Percentiles rank a stretch among this genome's conserved stretches.
phyloP scores from a whole-genome alignment of 2,888 invertebrate genomes.

The Odontocerum albicorne region DNA sequence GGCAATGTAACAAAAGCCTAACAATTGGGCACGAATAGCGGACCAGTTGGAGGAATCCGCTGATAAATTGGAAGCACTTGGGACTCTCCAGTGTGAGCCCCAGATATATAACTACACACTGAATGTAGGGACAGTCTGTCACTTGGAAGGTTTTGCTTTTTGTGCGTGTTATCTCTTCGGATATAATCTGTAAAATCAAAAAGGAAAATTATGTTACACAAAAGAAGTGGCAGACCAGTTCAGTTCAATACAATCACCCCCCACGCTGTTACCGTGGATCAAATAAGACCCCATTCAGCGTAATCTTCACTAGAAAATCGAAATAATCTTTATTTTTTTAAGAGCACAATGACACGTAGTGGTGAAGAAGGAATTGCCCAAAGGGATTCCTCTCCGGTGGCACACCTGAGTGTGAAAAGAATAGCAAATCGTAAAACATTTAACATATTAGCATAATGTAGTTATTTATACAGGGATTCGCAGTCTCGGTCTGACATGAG shows the following conservation, averaged over 20 bases:
- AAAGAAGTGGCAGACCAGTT: background rate
- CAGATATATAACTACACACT: constrained; percentile 36
- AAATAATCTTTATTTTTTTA: too few relatives aligned
- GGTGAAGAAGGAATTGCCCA: too few relatives aligned
- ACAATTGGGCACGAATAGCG: constrained; percentile 46
- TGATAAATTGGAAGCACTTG: constrained; percentile 29
- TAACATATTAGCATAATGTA: too few relatives aligned
- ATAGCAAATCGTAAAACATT: too few relatives aligned
- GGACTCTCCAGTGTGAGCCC: constrained; percentile 30
- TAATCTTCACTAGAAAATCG: too few relatives aligned
- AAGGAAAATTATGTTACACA: background rate
- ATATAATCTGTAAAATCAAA: constrained; percentile 29
- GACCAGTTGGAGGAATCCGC: constrained; percentile 40
- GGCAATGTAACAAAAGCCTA: constrained; percentile 42
- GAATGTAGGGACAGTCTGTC: constrained; percentile 39
- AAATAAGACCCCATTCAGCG: too few relatives aligned
- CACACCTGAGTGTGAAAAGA: too few relatives aligned
- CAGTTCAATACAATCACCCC: background rate
- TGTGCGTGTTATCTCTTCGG: constrained; percentile 30
- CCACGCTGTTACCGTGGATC: background rate
- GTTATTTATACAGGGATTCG: too few relatives aligned
- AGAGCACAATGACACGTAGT: too few relatives aligned
- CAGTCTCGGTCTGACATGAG: too few relatives aligned
- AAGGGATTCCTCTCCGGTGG: too few relatives aligned
- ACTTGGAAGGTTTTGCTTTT: constrained; percentile 30